A percentile compares a stretch with the other conserved stretches of the same genome.
These are phyloP conservation scores for Cladorhizidae sp. DNA, from an alignment of 37 sponge, comb jelly and placozoan genomes.

Conservation along the genomic window DNA sequence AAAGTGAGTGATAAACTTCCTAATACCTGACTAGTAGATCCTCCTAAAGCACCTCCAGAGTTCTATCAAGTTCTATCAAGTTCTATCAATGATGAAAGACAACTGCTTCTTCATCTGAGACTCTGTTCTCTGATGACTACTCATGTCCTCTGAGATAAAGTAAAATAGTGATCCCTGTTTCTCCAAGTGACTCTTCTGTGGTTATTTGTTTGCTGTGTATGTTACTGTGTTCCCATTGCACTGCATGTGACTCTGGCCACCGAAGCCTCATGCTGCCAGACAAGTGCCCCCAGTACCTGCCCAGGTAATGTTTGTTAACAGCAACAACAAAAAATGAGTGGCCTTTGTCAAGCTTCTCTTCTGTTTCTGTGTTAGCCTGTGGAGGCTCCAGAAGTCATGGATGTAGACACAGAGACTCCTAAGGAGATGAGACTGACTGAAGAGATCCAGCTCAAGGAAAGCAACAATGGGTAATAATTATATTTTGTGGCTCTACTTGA, in stretches of 20 bases:
- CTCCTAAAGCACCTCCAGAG: no score
- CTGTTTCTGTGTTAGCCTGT: not conserved
- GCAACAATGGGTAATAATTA: not conserved
- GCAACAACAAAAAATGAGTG: not conserved
- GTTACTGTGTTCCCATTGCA: not conserved
- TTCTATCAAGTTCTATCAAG: no score
- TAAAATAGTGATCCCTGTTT: no score
- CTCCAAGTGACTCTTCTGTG: not conserved
- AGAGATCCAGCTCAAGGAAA: conserved; percentile 69
- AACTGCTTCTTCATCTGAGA: conserved; percentile 11
- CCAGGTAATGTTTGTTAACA: conserved; percentile 50
- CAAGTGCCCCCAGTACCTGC: conserved; percentile 29
- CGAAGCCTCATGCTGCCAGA: conserved; percentile 89
- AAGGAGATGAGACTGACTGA: conserved; percentile 62
- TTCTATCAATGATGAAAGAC: conserved; percentile 19
- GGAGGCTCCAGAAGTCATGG: not conserved
- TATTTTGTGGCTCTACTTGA: no score
- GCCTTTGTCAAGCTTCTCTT: not conserved
- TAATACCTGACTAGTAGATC: no score
- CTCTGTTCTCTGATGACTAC: conserved; percentile 7
- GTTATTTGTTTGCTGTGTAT: not conserved
- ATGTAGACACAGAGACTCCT: conserved; percentile 25
- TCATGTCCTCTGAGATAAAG: conserved; percentile 35
- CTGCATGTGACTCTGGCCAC: conserved; percentile 81
- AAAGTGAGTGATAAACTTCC: no score